Evolutionary conservation across 2,888 invertebrate genomes (phyloP).

Genomic region (Andrena hattorfiana): DNA sequence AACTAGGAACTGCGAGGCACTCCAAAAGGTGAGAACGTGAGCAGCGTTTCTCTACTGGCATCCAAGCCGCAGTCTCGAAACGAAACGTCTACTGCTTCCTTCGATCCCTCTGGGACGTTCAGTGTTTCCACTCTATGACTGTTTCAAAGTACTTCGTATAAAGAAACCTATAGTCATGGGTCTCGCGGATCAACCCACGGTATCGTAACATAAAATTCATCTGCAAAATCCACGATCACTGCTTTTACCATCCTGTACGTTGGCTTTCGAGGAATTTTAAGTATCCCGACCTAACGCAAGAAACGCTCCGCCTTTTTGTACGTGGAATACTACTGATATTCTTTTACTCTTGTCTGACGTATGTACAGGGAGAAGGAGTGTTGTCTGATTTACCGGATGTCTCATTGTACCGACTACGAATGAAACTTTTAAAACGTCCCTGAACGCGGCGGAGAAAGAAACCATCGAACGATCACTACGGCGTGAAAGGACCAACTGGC

Average conservation of each 20-base stretch:
- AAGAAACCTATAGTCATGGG: too few relatives aligned
- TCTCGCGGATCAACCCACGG: too few relatives aligned
- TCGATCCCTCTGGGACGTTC: slow-evolving; percentile 24
- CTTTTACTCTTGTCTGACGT: not conserved
- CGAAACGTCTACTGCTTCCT: slow-evolving; percentile 58
- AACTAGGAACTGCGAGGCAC: slow-evolving; percentile 81
- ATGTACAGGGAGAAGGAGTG: slow-evolving; percentile 15
- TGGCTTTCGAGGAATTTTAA: not conserved
- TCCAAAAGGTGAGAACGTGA: slow-evolving; percentile 64
- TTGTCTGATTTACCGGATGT: slow-evolving; percentile 10
- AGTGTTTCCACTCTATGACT: not conserved
- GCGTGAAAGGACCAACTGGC: slow-evolving; percentile 34
- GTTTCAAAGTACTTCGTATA: too few relatives aligned
- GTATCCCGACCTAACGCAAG: slow-evolving; percentile 5
- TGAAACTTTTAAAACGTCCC: slow-evolving; percentile 11
- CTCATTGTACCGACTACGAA: slow-evolving; percentile 25
- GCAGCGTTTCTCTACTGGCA: slow-evolving; percentile 61
- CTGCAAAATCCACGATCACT: too few relatives aligned
- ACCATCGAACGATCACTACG: slow-evolving; percentile 38
- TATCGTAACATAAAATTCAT: too few relatives aligned
- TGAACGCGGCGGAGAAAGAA: slow-evolving; percentile 17
- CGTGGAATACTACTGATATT: slow-evolving; percentile 32
- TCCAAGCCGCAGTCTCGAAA: slow-evolving; percentile 59
- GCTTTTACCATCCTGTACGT: not conserved
- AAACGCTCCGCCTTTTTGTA: slow-evolving; percentile 15